Percentiles rank a stretch among this genome's conserved stretches.
phyloP scores from a whole-genome alignment of 2,888 invertebrate species.

The Agrotis exclamationis region DNA sequence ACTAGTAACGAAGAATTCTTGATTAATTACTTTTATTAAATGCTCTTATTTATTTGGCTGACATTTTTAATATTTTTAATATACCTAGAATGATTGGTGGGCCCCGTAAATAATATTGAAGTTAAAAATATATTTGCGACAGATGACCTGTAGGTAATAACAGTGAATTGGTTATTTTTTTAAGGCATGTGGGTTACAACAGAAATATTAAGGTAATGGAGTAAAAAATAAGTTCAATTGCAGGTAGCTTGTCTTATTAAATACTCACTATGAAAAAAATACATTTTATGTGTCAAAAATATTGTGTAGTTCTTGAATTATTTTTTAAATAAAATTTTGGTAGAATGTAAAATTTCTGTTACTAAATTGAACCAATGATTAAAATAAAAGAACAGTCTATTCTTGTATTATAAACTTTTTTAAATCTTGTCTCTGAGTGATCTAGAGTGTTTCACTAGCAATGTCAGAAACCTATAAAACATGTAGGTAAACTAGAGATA shows the following conservation, averaged over 20 bases:
- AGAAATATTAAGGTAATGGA: background rate
- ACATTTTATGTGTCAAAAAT: background rate
- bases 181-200: slow-evolving; percentile 3
- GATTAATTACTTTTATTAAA: slow-evolving; percentile 8
- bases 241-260: slow-evolving; percentile 13
- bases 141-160: slow-evolving; percentile 47
- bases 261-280: background rate
- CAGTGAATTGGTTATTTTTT: slow-evolving; percentile 20
- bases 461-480: no score
- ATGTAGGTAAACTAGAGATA: no score
- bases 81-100: slow-evolving; percentile 9
- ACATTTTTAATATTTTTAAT: slow-evolving; percentile 22
- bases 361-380: no score
- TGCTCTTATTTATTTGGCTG: background rate
- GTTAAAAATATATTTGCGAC: slow-evolving; percentile 22
- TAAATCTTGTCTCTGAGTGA: no score
- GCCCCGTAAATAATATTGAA: slow-evolving; percentile 26
- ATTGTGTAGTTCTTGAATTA: background rate
- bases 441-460: no score
- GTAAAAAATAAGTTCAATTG: slow-evolving; percentile 1
- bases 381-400: no score
- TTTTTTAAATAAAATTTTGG: no score
- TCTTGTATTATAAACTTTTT: no score
- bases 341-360: no score
- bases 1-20: slow-evolving; percentile 1